Conservation (phyloP, 30 jellyfish, hydroid and myxozoan genomes). For the Cassiopea xamachana region DNA sequence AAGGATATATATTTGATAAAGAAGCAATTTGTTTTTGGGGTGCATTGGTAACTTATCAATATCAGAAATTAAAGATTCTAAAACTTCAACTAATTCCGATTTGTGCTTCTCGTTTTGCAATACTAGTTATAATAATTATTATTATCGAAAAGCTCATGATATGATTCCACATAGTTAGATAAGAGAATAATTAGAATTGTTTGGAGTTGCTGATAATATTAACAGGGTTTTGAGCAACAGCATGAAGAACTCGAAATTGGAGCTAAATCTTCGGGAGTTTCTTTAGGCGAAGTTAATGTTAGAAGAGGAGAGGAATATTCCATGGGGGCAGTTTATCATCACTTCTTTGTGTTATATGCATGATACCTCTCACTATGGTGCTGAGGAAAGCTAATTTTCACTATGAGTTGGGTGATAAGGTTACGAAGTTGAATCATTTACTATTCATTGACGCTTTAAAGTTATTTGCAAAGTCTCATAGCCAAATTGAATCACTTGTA, state of each 20-base stretch:
- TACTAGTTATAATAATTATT: too few species aligned
- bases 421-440: constrained; percentile 1
- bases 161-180: constrained; percentile 41
- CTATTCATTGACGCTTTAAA: constrained; percentile 42
- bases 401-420: constrained; percentile 9
- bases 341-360: constrained; percentile 10
- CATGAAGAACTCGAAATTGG: constrained; percentile 13
- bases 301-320: constrained; percentile 36
- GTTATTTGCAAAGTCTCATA: constrained; percentile 17
- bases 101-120: too few species aligned
- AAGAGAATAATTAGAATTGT: not conserved
- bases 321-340: not conserved
- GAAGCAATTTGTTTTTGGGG: too few species aligned
- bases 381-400: not conserved
- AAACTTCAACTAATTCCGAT: too few species aligned
- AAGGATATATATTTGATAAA: too few species aligned
- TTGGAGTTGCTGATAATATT: constrained; percentile 23
- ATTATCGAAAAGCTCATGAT: constrained; percentile 27
- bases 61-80: too few species aligned
- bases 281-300: constrained; percentile 10
- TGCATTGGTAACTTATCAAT: too few species aligned
- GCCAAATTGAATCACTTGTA: not conserved
- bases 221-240: not conserved
- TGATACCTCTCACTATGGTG: constrained; percentile 28
- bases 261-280: not conserved